Base-by-base conservation (phyloP, 30 jellyfish, hydroid and myxozoan species). In the Haliclystus octoradiatus region DNA sequence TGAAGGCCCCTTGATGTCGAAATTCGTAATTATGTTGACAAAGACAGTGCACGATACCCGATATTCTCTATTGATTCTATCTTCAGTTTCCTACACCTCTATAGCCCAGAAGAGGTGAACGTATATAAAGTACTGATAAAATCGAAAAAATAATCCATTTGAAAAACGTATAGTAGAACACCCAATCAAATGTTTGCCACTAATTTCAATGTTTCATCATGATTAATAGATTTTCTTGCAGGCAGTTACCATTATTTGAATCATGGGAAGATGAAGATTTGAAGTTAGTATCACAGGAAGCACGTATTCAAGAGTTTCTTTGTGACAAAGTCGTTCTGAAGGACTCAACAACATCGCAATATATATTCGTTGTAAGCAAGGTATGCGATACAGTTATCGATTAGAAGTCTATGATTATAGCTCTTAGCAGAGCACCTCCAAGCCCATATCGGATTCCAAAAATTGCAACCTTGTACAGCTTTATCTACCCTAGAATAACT, bases 331-430 rank as follows among this genome's bases (percentile, higher is more conserved):
- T 71, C 26, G 61, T 71, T 1, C 76, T 50, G 22, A 61, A 4
- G 0, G 77, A 71, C 53, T 49, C 81, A 15, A 50, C 74, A 28
- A 33, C 23, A 30, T 71, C 81, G n/a, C 76, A 71, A 52, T 71
- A 26, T 71, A 61, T 71, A 22, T 71, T 29, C 63, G 30, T 71
- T 30, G 47, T 71, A 22, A 49, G 52, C 14, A 71, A 71, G 60
- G 81, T 71, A 52, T 7, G 53, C 19, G n/a, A 9, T 46, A 15
- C 19, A 49, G 24, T 33, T 9, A 15, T 65, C 15, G 12, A 14
- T 65, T 26, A 65, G 7, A 5, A 9, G 23, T 5, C 19, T 13
- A 25, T 24, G 25, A 22, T 12, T 29, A 57, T 57, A 22, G 25
- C 69, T 57, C 12, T 5, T 24, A 7, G 15, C 25, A 25, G 25